Base-by-base conservation (phyloP, 2,888 invertebrate genomes). In the Microctonus aethiopoides region DNA sequence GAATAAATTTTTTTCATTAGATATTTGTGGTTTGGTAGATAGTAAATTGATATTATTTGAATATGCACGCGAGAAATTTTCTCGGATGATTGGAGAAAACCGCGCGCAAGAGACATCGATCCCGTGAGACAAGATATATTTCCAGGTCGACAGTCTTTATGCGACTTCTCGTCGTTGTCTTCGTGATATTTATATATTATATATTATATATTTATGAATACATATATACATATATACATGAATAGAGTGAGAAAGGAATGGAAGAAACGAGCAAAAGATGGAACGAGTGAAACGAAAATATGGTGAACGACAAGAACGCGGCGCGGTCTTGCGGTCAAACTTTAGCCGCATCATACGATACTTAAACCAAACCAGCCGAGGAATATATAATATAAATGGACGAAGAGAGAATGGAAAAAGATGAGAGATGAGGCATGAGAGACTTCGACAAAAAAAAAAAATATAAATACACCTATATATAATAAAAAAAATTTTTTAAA, bases 121-220 rank as follows among this genome's bases (percentile, higher is more conserved):
- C 73, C 76, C 75, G 76, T 76, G 76, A 72, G 76, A 76, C 72
- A 69, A 56, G 66, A 66, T 73, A 66, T 54, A 10, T 74, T 73
- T 74, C 65, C 73, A 73, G 67, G 66, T 72, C 73, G 71, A 67
- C 68, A 70, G 61, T 54, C 46, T 54, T 46, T 68, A 67, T 46
- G 16, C 32, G 61, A 62, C 59, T 60, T 36, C 29, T 52, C 52
- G 41, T 57, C 51, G 41, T 67, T 41, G 67, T 65, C 56, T 41
- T 56, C 26, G 39, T 70, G 34, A n/a, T 46, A 20, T 46, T n/a
- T 16, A 16, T 46, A 46, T 10, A 36, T 9, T 46, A 46, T 10
- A 36, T 9, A 4, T n/a, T n/a, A n/a, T n/a, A n/a, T n/a, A n/a
- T n/a, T n/a, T n/a, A n/a, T n/a, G n/a, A n/a, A n/a, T n/a, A n/a